phyloP scores from a whole-genome alignment of 1,140 invertebrate genomes.

The Aphis craccivora region DNA sequence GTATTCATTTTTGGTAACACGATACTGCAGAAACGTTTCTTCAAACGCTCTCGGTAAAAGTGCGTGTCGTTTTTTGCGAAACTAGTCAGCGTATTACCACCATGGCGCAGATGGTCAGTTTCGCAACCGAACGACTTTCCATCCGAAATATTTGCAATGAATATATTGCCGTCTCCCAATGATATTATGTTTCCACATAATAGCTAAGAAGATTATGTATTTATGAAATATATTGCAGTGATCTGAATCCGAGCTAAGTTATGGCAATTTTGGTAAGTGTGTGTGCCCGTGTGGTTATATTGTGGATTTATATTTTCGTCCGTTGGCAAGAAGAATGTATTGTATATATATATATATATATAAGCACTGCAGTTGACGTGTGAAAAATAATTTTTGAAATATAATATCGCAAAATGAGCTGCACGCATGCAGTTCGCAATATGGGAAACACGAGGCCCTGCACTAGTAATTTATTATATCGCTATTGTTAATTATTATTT shows the following conservation, averaged over 20 bases:
- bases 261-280: neutral
- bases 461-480: neutral
- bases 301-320: neutral
- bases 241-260: neutral
- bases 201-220: neutral
- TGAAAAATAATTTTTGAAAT: constrained; percentile 1
- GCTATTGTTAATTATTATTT: neutral
- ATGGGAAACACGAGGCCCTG: neutral
- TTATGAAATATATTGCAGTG: neutral
- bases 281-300: neutral
- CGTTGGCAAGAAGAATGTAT: no score
- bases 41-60: neutral
- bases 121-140: neutral
- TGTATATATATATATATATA: no score
- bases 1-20: neutral
- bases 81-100: neutral
- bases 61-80: neutral
- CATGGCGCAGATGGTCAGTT: neutral
- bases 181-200: no score
- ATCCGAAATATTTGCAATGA: neutral
- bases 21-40: neutral
- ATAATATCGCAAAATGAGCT: neutral
- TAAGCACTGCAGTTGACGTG: neutral
- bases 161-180: neutral
- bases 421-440: neutral